Base-by-base conservation (phyloP, 2,888 invertebrate species). In the Xanthia togata region DNA sequence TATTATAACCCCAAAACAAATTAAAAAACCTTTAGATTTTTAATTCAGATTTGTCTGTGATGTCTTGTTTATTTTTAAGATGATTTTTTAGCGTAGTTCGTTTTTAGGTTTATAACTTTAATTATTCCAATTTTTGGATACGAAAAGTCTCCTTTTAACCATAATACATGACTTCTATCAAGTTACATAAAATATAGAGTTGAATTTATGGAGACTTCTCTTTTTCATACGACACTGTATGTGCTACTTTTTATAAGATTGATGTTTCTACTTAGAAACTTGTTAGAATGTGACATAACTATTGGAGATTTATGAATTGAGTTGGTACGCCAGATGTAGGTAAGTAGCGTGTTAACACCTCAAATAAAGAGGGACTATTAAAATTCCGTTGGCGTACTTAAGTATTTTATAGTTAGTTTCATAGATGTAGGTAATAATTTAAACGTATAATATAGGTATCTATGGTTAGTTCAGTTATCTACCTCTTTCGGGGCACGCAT, bases 211-310 rank as follows among this genome's bases (percentile, higher is more conserved):
- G 11, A 38, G 47, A 59, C 23, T 20, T 3, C 50, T 50, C 0
- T 26, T 9, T 47, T 20, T 14, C 23, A n/a, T n/a, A 57, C 6
- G 14, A 57, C 26, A 57, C 26, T n/a, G n/a, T n/a, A 55, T 55
- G 80, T 57, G 74, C 23, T 26, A 68, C 41, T 57, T 81, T 57
- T 23, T 69, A 11, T 31, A 53, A 20, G 57, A 81, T 81, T 63
- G 59, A 75, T 81, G 26, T 74, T 41, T 81, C 47, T 67, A 50
- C 2, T 50, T 50, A 50, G 12, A 67, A 80, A 62, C n/a, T 68
- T 68, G 17, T 35, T 63, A 67, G 31, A 47, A 14, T 4, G 38
- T 62, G 47, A 50, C 70, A 44, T 31, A 35, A 20, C 23, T 47
- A 41, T 69, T 69, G 31, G 11, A 69, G 20, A 64, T 59, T 63